Evolutionary conservation across 2,888 invertebrate genomes (phyloP), one percentile per base, ranked within the genome.

Genomic region (Xanthorhoe designata): DNA sequence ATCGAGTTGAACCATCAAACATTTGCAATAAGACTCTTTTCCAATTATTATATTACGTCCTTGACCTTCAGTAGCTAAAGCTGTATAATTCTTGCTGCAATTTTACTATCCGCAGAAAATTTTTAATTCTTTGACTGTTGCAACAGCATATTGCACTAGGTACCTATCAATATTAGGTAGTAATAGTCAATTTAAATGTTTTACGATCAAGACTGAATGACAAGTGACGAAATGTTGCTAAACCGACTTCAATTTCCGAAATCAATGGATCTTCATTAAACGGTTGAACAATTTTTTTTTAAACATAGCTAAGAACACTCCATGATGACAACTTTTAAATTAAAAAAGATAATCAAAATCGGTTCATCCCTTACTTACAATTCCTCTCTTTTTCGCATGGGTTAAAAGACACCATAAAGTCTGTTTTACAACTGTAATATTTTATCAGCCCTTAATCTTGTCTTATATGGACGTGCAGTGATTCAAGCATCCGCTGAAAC

Each of bases 401-500:
- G 1, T 24, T 24, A 1, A 32, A 32, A 32, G 8, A 32, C 6
- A 7, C 1, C 32, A 32, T 32, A 7, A 32, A 60, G 61, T 57
- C 32, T 51, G 19, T 58, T 61, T 57, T 47, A 42, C 57, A 50
- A 64, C 53, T 58, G 61, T 47, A 56, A 42, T 51, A 61, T 61
- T 60, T 49, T 47, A 59, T 56, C 45, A 62, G 42, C 53, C 63
- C 62, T 45, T 61, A 65, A 51, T 67, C 58, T 65, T 54, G 61
- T 61, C 57, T 60, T 59, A 63, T 66, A 65, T 61, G 38, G 10
- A 10, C 32, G 38, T 35, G 59, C 66, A 53, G 66, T 71, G 52
- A 60, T 67, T 63, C 59, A 68, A 69, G 66, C 62, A 66, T 57
- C 64, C 56, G 51, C 52, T 69, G 69, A 69, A 69, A 61, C 50